Conservation (phyloP, 2,888 invertebrate genomes). For the Subacronicta megacephala region DNA sequence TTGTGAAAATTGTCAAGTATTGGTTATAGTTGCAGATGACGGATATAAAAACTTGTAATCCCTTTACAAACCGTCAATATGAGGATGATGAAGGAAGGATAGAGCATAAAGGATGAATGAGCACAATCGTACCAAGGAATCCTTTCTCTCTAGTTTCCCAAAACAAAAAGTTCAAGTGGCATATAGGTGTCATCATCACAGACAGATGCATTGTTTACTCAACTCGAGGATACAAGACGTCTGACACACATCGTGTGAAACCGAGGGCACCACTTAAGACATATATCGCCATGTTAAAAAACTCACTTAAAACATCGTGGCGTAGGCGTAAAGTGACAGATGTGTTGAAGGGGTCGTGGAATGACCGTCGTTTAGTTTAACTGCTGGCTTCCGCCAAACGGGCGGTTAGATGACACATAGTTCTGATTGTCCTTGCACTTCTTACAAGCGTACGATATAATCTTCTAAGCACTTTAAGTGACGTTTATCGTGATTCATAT, state of each 20-base stretch:
- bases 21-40: no score
- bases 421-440: slow-evolving; percentile 50
- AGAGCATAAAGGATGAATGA: no score
- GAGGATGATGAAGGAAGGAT: no score
- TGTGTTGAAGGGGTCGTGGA: slow-evolving; percentile 75
- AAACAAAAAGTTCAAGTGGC: slow-evolving; percentile 26
- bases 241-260: slow-evolving; percentile 76
- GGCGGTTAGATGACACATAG: slow-evolving; percentile 69
- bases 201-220: slow-evolving; percentile 71
- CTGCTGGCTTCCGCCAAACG: slow-evolving; percentile 83
- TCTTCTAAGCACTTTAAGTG: slow-evolving; percentile 34
- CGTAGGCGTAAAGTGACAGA: slow-evolving; percentile 80
- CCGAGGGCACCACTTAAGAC: slow-evolving; percentile 76
- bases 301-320: slow-evolving; percentile 70
- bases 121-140: slow-evolving; percentile 1
- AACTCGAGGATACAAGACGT: slow-evolving; percentile 70
- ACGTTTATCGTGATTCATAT: slow-evolving; percentile 46
- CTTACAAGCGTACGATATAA: slow-evolving; percentile 32
- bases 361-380: slow-evolving; percentile 86
- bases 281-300: slow-evolving; percentile 69
- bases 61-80: no score
- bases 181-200: slow-evolving; percentile 50
- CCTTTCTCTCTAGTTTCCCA: slow-evolving; percentile 11
- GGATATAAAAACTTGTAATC: no score
- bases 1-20: neutral